A percentile compares a stretch with the other conserved stretches of the same genome.
phyloP scores from a whole-genome alignment of 2,113 vertebrate species.

The Motacilla alba region DNA sequence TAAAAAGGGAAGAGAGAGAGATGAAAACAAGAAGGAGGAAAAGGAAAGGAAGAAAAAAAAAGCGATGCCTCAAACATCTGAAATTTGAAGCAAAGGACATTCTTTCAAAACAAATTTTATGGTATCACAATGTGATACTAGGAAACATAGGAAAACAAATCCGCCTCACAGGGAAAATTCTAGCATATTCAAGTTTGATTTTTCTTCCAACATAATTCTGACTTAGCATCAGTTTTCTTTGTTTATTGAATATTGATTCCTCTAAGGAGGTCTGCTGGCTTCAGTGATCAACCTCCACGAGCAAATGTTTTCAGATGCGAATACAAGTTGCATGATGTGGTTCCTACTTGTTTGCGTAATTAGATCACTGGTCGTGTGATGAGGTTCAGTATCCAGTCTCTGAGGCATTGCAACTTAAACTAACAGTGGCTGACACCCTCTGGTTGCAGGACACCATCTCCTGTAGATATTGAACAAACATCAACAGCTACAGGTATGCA shows the following conservation, averaged over 20 bases:
- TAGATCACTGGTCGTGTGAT: not conserved
- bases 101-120: not conserved
- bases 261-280: not conserved
- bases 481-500: not conserved
- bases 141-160: not conserved
- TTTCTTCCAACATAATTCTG: not conserved
- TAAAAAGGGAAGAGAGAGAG: not conserved
- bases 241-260: not conserved
- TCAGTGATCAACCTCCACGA: not conserved
- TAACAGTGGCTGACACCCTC: not conserved
- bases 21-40: not conserved
- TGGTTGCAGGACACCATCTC: not conserved
- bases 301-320: not conserved
- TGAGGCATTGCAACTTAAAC: not conserved
- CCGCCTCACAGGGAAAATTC: not conserved
- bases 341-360: not conserved
- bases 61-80: not conserved
- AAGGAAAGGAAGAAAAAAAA: not conserved
- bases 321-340: not conserved
- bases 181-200: not conserved
- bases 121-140: not conserved
- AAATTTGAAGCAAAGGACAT: not conserved
- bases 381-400: not conserved
- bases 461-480: not conserved
- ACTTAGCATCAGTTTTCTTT: not conserved